A percentile compares a stretch with the other conserved stretches of the same genome.
These are phyloP conservation scores for Chloromyia formosa DNA, from an alignment of 2,888 invertebrate genomes.

Conservation along the genomic window DNA sequence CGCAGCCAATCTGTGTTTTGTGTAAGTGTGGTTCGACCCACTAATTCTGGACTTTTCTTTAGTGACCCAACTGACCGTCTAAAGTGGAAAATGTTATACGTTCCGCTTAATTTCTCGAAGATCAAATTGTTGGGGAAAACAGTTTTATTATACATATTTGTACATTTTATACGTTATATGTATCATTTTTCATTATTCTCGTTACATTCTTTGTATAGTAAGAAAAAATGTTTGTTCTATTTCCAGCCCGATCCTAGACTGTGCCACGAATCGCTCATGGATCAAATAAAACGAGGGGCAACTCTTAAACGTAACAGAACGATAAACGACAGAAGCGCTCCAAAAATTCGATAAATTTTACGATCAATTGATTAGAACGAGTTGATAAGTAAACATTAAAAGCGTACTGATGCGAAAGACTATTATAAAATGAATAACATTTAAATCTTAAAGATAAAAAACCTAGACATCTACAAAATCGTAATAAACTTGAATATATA, in stretches of 20 bases:
- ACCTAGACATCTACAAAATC: neutral
- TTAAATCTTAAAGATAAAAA: neutral
- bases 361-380: slow-evolving; percentile 44
- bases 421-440: neutral
- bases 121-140: too few relatives aligned
- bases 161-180: too few relatives aligned
- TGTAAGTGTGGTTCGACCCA: too few relatives aligned
- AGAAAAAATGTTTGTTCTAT: too few relatives aligned
- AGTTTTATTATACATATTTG: too few relatives aligned
- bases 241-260: slow-evolving; percentile 78
- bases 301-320: slow-evolving; percentile 76
- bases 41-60: too few relatives aligned
- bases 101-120: too few relatives aligned
- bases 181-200: too few relatives aligned
- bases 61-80: too few relatives aligned
- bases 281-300: slow-evolving; percentile 90
- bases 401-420: slow-evolving; percentile 1
- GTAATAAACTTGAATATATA: slow-evolving; percentile 10
- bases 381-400: neutral
- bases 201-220: too few relatives aligned
- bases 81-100: too few relatives aligned
- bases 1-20: too few relatives aligned
- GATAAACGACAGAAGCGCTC: slow-evolving; percentile 81
- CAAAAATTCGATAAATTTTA: slow-evolving; percentile 76
- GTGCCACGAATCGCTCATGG: slow-evolving; percentile 91